Conservation (phyloP, 2,888 invertebrate species). For the Capitulum mitella region DNA sequence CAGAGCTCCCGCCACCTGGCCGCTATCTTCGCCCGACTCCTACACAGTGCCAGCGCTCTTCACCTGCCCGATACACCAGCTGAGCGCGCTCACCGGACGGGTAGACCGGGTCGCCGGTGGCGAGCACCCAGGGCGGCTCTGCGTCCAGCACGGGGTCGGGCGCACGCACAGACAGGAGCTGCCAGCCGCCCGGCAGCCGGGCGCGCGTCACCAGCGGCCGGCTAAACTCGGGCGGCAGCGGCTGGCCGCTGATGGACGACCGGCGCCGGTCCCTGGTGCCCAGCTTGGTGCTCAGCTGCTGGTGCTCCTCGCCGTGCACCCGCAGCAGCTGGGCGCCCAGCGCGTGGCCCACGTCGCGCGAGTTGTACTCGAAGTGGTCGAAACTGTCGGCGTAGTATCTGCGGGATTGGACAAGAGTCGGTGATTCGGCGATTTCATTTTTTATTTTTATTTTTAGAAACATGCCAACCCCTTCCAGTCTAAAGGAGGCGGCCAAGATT, state of each 20-base stretch:
- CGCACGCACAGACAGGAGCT: slow-evolving; percentile 51
- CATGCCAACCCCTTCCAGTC: too few species aligned
- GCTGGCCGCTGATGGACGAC: slow-evolving; percentile 25
- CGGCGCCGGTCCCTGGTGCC: slow-evolving; percentile 4
- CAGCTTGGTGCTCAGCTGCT: neutral
- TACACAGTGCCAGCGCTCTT: too few species aligned
- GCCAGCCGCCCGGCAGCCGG: slow-evolving; percentile 54
- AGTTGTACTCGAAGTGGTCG: slow-evolving; percentile 53
- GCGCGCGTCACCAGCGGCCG: slow-evolving; percentile 42
- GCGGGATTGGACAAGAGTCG: too few species aligned
- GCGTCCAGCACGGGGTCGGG: neutral
- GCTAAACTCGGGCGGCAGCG: slow-evolving; percentile 27
- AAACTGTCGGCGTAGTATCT: slow-evolving; percentile 50
- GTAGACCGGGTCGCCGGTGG: neutral
- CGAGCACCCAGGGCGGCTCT: neutral
- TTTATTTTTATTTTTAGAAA: too few species aligned
- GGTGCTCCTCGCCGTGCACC: neutral
- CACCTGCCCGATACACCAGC: too few species aligned
- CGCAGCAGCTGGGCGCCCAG: slow-evolving; percentile 42
- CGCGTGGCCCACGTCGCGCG: slow-evolving; percentile 57
- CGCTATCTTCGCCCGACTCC: too few species aligned
- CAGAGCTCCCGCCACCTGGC: too few species aligned
- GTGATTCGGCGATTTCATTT: too few species aligned
- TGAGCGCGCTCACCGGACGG: neutral
- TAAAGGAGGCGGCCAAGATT: too few species aligned